phyloP scores from a whole-genome alignment of 2,797 vertebrate genomes.

The Thunnus albacares region DNA sequence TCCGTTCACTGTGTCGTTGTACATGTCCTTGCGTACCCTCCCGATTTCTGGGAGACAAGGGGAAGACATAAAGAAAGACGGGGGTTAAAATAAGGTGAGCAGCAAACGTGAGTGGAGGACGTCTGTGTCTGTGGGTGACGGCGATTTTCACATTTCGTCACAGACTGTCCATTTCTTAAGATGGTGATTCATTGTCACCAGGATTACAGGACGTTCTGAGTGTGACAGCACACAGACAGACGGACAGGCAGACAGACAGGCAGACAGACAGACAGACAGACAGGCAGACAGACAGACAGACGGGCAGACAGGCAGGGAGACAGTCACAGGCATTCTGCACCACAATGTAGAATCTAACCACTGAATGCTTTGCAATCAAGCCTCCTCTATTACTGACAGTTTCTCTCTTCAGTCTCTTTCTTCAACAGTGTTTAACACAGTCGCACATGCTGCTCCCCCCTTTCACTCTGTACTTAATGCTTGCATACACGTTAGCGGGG shows the following conservation, averaged over 20 bases:
- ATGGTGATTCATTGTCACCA: constrained; percentile 68
- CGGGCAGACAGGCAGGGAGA: constrained; percentile 31
- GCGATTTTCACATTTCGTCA: constrained; percentile 62
- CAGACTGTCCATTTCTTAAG: constrained; percentile 33
- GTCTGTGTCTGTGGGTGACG: not conserved
- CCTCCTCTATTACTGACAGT: constrained; percentile 33
- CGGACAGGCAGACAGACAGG: constrained; percentile 17
- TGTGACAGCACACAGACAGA: constrained; percentile 19
- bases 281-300: not conserved
- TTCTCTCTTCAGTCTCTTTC: constrained; percentile 23
- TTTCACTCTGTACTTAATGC: constrained; percentile 37
- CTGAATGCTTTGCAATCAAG: constrained; percentile 51
- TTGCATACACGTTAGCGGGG: not conserved
- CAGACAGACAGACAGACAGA: no score
- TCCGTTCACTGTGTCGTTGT: constrained; percentile 98
- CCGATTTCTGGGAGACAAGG: constrained; percentile 92
- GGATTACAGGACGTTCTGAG: constrained; percentile 59
- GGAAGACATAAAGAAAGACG: not conserved
- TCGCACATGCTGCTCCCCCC: constrained; percentile 1
- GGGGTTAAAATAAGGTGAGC: not conserved
- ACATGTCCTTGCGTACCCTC: constrained; percentile 99
- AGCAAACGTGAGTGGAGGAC: not conserved
- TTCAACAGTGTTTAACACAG: constrained; percentile 11
- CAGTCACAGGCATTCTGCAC: constrained; percentile 60
- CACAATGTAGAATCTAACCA: constrained; percentile 68